Evolutionary conservation across 2,888 invertebrate genomes (phyloP).

Genomic region (Germaria angustata): DNA sequence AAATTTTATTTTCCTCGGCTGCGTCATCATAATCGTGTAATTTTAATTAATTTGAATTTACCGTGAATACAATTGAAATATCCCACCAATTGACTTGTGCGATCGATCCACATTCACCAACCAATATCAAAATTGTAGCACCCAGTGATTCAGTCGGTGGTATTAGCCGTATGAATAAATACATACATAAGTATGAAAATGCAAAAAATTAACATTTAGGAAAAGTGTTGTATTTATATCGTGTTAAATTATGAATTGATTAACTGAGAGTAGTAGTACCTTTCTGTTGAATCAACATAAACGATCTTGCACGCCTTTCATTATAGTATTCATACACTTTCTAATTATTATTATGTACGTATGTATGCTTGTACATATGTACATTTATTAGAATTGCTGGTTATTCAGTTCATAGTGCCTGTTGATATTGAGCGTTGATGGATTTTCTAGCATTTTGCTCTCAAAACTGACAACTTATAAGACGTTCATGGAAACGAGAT

Average conservation of each 20-base stretch:
- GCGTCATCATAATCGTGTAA: constrained; percentile 67
- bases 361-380: too few species aligned
- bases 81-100: constrained; percentile 36
- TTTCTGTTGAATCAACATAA: not conserved
- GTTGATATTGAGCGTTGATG: constrained; percentile 9
- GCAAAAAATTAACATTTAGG: too few species aligned
- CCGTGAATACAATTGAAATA: constrained; percentile 1
- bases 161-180: constrained; percentile 11
- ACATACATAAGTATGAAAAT: not conserved
- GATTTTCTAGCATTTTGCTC: constrained; percentile 49
- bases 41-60: constrained; percentile 58
- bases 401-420: constrained; percentile 16
- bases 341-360: not conserved
- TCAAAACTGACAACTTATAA: constrained; percentile 6
- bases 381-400: constrained; percentile 20
- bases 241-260: constrained; percentile 6
- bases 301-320: not conserved
- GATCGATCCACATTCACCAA: constrained; percentile 44
- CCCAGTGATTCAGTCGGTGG: constrained; percentile 10
- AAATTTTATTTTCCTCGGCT: constrained; percentile 58
- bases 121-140: constrained; percentile 27
- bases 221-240: too few species aligned
- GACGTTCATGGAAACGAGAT: constrained; percentile 57
- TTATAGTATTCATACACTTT: not conserved
- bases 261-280: not conserved